Conservation (phyloP, 2,113 vertebrate species). For the Egretta garzetta region DNA sequence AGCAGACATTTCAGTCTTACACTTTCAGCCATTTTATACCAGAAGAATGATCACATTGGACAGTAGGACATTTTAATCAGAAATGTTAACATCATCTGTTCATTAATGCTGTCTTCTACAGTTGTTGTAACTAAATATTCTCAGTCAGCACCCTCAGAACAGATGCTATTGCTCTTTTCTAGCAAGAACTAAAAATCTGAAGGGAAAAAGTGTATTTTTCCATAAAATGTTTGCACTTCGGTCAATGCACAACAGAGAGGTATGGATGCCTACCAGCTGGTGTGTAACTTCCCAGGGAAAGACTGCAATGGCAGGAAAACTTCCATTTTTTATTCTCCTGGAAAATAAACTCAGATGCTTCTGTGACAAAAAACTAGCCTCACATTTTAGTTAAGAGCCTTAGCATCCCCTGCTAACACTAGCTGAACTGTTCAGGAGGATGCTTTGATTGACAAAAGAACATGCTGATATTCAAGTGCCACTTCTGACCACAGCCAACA, state of each 20-base stretch:
- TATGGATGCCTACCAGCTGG: neutral
- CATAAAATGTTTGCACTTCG: neutral
- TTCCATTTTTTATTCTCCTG: neutral
- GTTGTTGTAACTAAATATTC: neutral
- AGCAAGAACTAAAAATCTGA: neutral
- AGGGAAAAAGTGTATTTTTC: neutral
- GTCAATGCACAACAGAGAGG: neutral
- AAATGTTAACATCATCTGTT: neutral
- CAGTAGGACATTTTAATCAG: neutral
- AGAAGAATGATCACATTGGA: neutral
- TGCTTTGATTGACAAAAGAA: neutral
- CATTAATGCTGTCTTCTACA: neutral
- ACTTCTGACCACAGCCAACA: constrained; percentile 4
- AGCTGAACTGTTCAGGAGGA: neutral
- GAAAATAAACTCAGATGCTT: neutral
- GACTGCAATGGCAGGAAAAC: neutral
- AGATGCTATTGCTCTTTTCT: neutral
- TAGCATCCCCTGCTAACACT: neutral
- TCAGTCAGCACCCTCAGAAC: neutral
- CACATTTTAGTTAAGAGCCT: neutral
- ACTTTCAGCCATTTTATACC: neutral
- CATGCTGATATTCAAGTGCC: constrained; percentile 24
- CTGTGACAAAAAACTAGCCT: neutral
- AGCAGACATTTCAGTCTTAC: neutral
- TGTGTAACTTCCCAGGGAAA: neutral